Evolutionary conservation across 2,797 vertebrate genomes (phyloP), one percentile per base, ranked within the genome.

Genomic region (Miopithecus talapoin): DNA sequence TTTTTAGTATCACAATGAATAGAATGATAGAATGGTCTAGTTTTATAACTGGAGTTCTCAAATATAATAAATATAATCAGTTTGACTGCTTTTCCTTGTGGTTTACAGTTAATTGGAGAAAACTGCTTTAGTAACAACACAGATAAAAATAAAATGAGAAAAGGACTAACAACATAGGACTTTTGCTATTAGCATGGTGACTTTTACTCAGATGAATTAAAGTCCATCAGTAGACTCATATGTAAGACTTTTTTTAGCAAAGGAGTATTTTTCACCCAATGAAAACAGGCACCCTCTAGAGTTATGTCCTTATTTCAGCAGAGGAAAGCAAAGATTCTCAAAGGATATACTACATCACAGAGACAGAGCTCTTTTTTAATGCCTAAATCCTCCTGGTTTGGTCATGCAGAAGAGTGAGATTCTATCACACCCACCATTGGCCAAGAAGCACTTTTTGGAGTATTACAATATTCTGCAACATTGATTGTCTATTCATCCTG

Each of bases 141-240:
- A 91, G 57, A 92, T 26, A 53, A 94, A 96, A 96, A 48, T 41
- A 88, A 94, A 94, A 84, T 33, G 26, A 85, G 43, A 78, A 28
- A 75, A 6, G 16, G 5, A 64, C 33, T 75, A 39, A 85, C 12
- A 43, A 46, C 24, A 70, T 24, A 86, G 28, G 68, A 75, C n/a
- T 95, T 70, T 41, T 55, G 89, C 14, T 85, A 90, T 10, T 41
- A 83, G 36, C 11, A 33, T 57, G 39, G 19, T 61, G 36, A 83
- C 80, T 93, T 94, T 68, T 30, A 84, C 8, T 59, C 50, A 83
- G 14, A 48, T 46, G 41, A 79, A 36, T 78, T 50, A 89, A 61
- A 19, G 19, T 41, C 41, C 75, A 70, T 76, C 41, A 53, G 8
- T 70, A 74, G 36, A 85, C 13, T 64, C 39, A 55, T 19, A 78